Evolutionary conservation across 2,797 vertebrate species (phyloP), one percentile per base, ranked within the genome.

Genomic region (Aldrovandia affinis): DNA sequence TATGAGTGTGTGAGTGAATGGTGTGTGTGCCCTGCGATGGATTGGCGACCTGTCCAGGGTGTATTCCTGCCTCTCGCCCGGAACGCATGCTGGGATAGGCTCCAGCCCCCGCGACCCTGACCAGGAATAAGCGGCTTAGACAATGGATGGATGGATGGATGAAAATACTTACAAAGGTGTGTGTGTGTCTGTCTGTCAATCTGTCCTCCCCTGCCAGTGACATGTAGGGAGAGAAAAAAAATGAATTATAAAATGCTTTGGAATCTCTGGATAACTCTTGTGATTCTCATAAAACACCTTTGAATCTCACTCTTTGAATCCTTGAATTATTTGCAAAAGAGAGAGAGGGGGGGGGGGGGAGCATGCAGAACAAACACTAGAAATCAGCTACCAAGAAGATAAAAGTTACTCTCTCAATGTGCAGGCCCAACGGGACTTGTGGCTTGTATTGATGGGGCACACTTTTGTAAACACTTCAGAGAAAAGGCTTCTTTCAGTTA

Each of bases 391-490:
- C 94, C 93, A 94, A 94, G 94, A 95, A 96, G 95, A 94, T 96
- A 94, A 96, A 96, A 96, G 95, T 89, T 88, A 89, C 91, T 92
- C 92, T 93, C 92, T 94, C 92, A 92, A 93, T 86, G 89, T 90
- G 85, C 94, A 96, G 94, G 94, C 95, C 94, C 95, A 93, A 94
- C 90, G 88, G 93, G 93, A 94, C 94, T 94, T 94, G 93, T 94
- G 94, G 95, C 94, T 95, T 95, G 93, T 95, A 50, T 95, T 95
- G 94, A 94, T 93, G 95, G 95, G 94, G 94, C 94, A 92, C 94
- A 89, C 82, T 92, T 93, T 96, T 95, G 95, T 94, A 95, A 90
- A 93, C 92, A 96, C 96, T 95, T 96, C 95, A 95, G 95, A 96
- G 93, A 91, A 86, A 94, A 93, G 90, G 87, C 93, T 93, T 93